Percentiles rank a stretch among this genome's conserved stretches.
These are phyloP conservation scores for Cebidichthys violaceus DNA, from an alignment of 2,113 vertebrate species.

Conservation along the genomic window DNA sequence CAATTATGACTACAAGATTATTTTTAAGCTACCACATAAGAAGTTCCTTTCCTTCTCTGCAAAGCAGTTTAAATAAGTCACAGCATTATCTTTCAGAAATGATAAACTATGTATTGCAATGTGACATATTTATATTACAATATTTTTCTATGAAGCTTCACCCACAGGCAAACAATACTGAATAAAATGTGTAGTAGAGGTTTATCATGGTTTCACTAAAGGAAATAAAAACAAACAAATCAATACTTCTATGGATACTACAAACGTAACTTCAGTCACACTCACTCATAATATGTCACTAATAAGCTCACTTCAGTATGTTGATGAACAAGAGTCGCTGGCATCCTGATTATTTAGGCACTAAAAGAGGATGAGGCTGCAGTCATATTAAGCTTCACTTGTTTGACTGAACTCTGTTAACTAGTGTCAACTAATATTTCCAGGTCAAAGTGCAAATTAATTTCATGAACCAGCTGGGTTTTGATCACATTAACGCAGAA, in stretches of 20 bases:
- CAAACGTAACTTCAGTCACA: not conserved
- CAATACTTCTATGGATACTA: not conserved
- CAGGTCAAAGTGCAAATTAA: not conserved
- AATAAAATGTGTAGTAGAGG: not conserved
- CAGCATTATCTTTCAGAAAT: not conserved
- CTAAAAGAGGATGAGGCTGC: conserved; percentile 15
- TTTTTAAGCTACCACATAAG: not conserved
- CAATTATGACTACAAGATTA: not conserved
- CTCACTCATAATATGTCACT: not conserved
- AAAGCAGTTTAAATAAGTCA: not conserved
- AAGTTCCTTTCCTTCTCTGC: not conserved
- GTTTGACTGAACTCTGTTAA: not conserved
- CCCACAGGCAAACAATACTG: not conserved
- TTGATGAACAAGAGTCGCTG: accelerated
- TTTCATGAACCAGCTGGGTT: not conserved
- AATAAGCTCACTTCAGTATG: not conserved
- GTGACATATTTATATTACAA: conserved; percentile 1
- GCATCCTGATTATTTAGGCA: conserved; percentile 24
- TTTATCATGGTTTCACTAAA: not conserved
- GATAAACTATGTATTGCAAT: not conserved
- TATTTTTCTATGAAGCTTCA: not conserved
- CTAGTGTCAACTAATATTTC: not conserved
- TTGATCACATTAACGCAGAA: not conserved
- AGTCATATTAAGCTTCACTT: not conserved
- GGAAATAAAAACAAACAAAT: not conserved